Conservation (phyloP, 2,888 invertebrate genomes). For the Idaea biselata region DNA sequence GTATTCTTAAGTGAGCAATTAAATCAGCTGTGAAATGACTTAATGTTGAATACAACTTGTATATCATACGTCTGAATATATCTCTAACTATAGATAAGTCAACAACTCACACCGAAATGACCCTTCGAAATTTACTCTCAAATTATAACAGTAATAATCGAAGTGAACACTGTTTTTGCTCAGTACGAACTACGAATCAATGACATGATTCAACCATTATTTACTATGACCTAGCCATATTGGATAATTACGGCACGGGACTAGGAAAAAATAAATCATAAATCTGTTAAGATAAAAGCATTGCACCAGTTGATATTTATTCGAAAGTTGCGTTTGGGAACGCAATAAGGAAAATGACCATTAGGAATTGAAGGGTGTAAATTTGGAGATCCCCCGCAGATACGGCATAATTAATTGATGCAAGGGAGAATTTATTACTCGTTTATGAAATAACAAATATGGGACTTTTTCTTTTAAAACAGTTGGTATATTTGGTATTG, state of each 20-base stretch:
- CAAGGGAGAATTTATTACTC: background rate
- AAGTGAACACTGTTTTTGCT: background rate
- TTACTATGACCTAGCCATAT: background rate
- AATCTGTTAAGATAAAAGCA: background rate
- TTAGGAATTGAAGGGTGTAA: background rate
- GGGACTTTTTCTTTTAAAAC: background rate
- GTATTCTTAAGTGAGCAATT: background rate
- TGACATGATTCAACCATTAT: background rate
- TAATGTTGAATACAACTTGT: background rate
- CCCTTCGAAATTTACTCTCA: background rate
- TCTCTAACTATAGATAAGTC: background rate
- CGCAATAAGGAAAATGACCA: background rate
- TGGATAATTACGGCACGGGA: background rate
- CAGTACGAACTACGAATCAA: background rate
- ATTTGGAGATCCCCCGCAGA: background rate
- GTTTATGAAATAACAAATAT: background rate
- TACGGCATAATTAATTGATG: background rate
- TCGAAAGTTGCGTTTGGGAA: background rate
- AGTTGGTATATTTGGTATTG: too few species aligned
- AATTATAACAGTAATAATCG: background rate
- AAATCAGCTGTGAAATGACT: background rate
- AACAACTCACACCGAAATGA: background rate
- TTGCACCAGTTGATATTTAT: background rate
- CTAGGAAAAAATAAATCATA: background rate
- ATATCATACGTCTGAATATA: background rate